Evolutionary conservation across 2,888 invertebrate genomes (phyloP).

Genomic region (Gasteruption jaculator): DNA sequence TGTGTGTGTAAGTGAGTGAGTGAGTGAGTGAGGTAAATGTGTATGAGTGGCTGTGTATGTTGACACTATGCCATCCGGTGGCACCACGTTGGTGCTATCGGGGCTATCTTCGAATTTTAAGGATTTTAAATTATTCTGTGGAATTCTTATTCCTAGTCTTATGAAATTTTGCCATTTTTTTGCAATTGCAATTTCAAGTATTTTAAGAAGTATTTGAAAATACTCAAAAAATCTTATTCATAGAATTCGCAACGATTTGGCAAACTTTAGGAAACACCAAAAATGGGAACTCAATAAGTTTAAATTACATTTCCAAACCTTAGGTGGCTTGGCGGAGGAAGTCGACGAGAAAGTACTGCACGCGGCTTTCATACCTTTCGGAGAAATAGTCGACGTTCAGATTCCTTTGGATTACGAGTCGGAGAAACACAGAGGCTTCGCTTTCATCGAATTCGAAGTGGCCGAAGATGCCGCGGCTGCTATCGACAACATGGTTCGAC

Average conservation of each 20-base stretch:
- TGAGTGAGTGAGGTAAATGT: too few species aligned
- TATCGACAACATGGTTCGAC: conserved; percentile 93
- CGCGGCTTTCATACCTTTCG: conserved; percentile 97
- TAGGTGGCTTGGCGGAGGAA: conserved; percentile 84
- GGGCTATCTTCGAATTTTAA: too few species aligned
- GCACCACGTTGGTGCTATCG: too few species aligned
- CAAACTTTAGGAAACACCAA: neutral
- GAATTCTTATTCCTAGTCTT: too few species aligned
- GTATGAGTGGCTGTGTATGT: too few species aligned
- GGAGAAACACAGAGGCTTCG: conserved; percentile 97
- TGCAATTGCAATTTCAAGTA: neutral
- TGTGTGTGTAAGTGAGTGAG: too few species aligned
- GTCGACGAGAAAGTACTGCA: conserved; percentile 93
- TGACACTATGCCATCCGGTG: too few species aligned
- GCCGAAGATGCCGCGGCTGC: conserved; percentile 98
- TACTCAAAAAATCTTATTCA: neutral
- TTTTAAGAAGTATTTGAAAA: neutral
- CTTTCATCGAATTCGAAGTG: conserved; percentile 96
- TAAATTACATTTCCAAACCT: conserved; percentile 2
- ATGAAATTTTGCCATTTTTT: neutral
- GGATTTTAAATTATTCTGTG: too few species aligned
- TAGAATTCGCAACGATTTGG: too few species aligned
- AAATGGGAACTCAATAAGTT: conserved; percentile 3
- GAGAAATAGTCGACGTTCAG: conserved; percentile 96
- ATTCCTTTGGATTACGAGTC: conserved; percentile 97